These are phyloP conservation scores for Syngnathus scovelli DNA, from an alignment of 2,113 vertebrate genomes.

Conservation along the genomic window DNA sequence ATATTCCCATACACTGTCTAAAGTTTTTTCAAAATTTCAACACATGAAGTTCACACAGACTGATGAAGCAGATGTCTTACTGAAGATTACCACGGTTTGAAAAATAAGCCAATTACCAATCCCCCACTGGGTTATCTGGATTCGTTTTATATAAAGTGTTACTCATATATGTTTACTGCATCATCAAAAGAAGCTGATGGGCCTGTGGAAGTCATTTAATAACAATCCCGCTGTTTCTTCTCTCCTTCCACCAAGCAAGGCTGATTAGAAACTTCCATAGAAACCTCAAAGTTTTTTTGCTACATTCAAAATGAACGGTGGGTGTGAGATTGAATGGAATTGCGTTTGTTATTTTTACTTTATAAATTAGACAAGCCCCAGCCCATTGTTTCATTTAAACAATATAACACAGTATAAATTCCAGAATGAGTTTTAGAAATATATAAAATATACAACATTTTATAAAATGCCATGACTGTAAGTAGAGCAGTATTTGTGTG, in stretches of 20 bases:
- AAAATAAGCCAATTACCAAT: not conserved
- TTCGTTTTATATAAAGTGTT: not conserved
- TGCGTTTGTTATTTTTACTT: not conserved
- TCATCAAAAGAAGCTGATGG: not conserved
- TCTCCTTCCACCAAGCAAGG: not conserved
- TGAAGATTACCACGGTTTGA: constrained; percentile 1
- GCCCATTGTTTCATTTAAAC: not conserved
- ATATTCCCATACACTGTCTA: not conserved
- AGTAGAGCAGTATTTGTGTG: not conserved
- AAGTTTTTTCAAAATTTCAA: not conserved
- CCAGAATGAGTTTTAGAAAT: not conserved
- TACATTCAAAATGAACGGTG: not conserved
- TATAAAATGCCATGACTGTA: too few relatives aligned
- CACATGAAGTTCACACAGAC: not conserved
- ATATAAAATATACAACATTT: too few relatives aligned
- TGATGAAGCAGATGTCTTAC: not conserved
- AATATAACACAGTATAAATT: not conserved
- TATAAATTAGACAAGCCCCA: not conserved
- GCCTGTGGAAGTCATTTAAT: not conserved
- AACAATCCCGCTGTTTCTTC: not conserved
- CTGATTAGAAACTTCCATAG: not conserved
- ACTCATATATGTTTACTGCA: constrained; percentile 2
- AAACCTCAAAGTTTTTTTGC: not conserved
- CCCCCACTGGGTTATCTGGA: not conserved
- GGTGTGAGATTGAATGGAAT: not conserved